Percentiles rank a stretch among this genome's conserved stretches.
phyloP scores from a whole-genome alignment of 2,797 vertebrate genomes.

The Thripadectes ignobilis region DNA sequence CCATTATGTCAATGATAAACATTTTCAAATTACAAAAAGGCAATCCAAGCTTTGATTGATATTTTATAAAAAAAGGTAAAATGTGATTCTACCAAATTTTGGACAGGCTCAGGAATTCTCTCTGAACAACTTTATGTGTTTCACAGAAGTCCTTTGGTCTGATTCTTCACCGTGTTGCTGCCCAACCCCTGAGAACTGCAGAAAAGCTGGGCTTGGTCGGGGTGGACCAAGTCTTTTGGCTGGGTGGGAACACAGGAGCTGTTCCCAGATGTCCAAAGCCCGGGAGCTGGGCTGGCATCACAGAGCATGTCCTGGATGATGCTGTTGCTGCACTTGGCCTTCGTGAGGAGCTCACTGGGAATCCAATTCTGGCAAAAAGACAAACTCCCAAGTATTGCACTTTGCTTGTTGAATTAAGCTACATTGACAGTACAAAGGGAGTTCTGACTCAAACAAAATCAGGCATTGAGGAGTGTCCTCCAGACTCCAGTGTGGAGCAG shows the following conservation, averaged over 20 bases:
- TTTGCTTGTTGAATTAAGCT: neutral
- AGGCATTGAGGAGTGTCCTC: neutral
- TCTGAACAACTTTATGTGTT: neutral
- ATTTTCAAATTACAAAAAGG: neutral
- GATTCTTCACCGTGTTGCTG: neutral
- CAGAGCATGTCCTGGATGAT: neutral
- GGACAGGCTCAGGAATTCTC: neutral
- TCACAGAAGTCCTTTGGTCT: neutral
- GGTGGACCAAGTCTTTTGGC: neutral
- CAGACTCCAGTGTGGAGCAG: neutral
- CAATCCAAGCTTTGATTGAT: neutral
- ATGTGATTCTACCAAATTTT: neutral
- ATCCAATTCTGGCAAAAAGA: neutral
- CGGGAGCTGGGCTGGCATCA: neutral
- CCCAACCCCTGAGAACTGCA: neutral
- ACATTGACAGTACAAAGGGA: neutral
- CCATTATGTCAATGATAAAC: neutral
- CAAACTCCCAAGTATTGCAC: neutral
- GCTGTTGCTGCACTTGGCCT: neutral
- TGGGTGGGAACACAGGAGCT: accelerated
- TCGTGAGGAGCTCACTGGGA: accelerated
- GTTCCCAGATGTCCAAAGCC: neutral
- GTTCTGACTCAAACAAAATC: neutral
- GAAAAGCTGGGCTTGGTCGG: too few species aligned
- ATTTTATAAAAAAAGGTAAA: neutral